phyloP scores from a whole-genome alignment of 2,113 vertebrate species.

The Stercorarius parasiticus region DNA sequence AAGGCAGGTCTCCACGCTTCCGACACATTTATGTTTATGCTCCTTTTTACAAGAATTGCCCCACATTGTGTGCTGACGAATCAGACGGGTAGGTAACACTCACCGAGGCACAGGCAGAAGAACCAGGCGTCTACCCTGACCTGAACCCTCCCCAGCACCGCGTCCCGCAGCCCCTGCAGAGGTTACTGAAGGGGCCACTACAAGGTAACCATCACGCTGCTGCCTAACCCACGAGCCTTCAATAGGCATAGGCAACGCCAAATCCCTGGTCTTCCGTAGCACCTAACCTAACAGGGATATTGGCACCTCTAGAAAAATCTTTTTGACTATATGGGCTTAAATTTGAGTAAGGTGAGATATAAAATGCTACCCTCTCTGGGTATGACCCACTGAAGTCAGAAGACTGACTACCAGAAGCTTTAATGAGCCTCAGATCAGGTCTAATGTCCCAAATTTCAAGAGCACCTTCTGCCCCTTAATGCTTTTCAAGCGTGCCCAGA shows the following conservation, averaged over 20 bases:
- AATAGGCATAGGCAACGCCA: not conserved
- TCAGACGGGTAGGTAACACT: not conserved
- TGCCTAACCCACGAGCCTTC: not conserved
- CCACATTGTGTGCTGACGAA: fast-evolving
- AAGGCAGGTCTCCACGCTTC: not conserved
- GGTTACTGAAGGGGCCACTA: not conserved
- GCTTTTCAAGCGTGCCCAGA: not conserved
- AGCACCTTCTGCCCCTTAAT: not conserved
- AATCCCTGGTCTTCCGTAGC: not conserved
- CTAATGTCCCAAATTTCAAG: not conserved
- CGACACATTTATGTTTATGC: not conserved
- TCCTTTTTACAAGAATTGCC: not conserved
- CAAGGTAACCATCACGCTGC: not conserved
- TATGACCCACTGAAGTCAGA: not conserved
- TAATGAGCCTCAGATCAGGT: not conserved
- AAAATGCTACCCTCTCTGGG: not conserved
- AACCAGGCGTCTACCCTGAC: not conserved
- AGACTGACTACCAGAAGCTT: not conserved
- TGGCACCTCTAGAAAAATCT: not conserved
- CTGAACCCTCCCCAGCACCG: not conserved
- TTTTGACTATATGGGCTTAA: not conserved
- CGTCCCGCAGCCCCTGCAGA: not conserved
- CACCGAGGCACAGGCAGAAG: not conserved
- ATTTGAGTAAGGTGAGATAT: not conserved
- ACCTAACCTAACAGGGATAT: not conserved